A percentile compares a stretch with the other conserved stretches of the same genome.
Evolutionary conservation across 1,140 invertebrate genomes (phyloP).

Genomic region (Solenopsis invicta): DNA sequence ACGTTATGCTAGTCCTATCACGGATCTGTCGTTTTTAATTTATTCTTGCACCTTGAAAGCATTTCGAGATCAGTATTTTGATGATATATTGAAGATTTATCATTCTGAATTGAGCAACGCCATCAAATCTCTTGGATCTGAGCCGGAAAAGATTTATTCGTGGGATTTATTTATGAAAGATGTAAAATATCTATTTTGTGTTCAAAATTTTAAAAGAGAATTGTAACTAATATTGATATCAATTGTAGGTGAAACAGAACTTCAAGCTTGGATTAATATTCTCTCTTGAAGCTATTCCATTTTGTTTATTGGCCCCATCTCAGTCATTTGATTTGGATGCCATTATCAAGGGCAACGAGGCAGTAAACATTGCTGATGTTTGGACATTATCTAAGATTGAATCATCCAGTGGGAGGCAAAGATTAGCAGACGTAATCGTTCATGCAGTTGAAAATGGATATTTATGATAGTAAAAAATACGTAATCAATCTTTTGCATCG

Average conservation of each 20-base stretch:
- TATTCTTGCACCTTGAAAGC: constrained; percentile 89
- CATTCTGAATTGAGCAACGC: constrained; percentile 87
- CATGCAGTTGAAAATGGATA: constrained; percentile 89
- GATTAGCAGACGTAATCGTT: constrained; percentile 89
- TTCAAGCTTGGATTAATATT: constrained; percentile 89
- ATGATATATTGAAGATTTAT: constrained; percentile 88
- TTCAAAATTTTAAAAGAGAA: background rate
- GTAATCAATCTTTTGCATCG: background rate
- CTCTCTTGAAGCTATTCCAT: constrained; percentile 89
- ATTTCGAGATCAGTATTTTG: constrained; percentile 88
- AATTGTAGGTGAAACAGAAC: constrained; percentile 88
- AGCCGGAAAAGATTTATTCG: constrained; percentile 88
- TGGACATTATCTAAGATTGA: constrained; percentile 80
- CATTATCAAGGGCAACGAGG: constrained; percentile 84
- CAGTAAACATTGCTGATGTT: constrained; percentile 80
- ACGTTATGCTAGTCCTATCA: constrained; percentile 88
- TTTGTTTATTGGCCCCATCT: constrained; percentile 88
- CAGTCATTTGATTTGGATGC: constrained; percentile 89
- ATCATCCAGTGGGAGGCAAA: constrained; percentile 85
- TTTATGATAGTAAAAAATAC: constrained; percentile 82
- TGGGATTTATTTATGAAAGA: constrained; percentile 85
- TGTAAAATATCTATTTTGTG: constrained; percentile 69
- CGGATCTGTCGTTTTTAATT: constrained; percentile 89
- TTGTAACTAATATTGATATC: constrained; percentile 22
- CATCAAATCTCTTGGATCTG: constrained; percentile 88